Base-by-base conservation (phyloP, 2,113 vertebrate species). In the Rhinoptilus africanus region DNA sequence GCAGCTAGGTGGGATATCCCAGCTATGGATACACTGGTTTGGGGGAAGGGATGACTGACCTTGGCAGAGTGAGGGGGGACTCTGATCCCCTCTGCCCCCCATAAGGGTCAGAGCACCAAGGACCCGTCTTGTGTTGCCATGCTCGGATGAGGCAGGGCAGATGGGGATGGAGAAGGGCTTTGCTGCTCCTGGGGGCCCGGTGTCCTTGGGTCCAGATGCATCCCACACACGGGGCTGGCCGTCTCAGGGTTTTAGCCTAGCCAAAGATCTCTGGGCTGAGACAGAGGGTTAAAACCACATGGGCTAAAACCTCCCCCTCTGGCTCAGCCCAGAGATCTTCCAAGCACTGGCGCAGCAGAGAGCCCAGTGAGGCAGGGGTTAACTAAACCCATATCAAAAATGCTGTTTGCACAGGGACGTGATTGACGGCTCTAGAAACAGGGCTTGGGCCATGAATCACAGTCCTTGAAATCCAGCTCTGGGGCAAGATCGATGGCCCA, bases 31-130 rank as follows among this genome's bases (percentile, higher is more conserved):
- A 48, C 62, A 4, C 12, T 56, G 67, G 12, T 39, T 6, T 57
- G 51, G 50, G 76, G 26, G 37, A 45, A 67, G 27, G 50, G 50
- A 84, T 34, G 64, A 57, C 34, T 76, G 85, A 94, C 91, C 75
- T 93, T 90, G 93, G 63, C 68, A 69, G 54, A 45, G 12, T 35
- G 50, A 84, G 28, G 30, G 43, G 24, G 14, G 10, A 26, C 10
- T 39, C 41, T 60, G 48, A 48, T 30, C 2, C 6, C 34, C 35
- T 21, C 47, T 48, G 21, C 21, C 28, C 57, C 7, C 0, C 0
- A 2, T 7, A n/a, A 86, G 50, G 57, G 10, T 62, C 30, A 48
- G 35, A 89, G 39, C 72, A 43, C 34, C 28, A 30, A 83, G 75
- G 53, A 66, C 12, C 26, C 32, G 34, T 12, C 47, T 85, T 57